phyloP scores from a whole-genome alignment of 2,797 vertebrate genomes.

The Pelodytes ibericus region DNA sequence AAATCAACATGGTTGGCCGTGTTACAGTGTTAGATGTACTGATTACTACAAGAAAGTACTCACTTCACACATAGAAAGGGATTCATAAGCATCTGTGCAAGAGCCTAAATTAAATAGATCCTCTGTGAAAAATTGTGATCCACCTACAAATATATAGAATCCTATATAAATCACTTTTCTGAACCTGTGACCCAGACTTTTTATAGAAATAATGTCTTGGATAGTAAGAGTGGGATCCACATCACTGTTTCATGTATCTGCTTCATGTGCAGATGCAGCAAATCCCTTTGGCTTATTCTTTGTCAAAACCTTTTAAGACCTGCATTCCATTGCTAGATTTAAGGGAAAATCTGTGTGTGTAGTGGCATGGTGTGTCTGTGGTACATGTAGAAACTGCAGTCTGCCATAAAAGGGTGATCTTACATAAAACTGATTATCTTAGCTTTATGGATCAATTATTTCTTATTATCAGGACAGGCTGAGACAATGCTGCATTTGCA shows the following conservation, averaged over 20 bases:
- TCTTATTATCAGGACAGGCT: slow-evolving; percentile 13
- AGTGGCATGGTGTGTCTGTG: neutral
- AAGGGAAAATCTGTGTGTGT: slow-evolving; percentile 60
- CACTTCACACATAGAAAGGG: neutral
- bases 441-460: neutral
- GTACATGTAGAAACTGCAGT: neutral
- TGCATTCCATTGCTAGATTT: slow-evolving; percentile 65
- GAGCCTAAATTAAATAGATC: neutral
- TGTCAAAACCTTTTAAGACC: slow-evolving; percentile 69
- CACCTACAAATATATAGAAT: slow-evolving; percentile 6
- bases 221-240: neutral
- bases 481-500: neutral
- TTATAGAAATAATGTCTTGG: slow-evolving; percentile 10
- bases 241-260: neutral
- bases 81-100: neutral
- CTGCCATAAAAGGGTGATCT: neutral
- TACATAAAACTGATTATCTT: neutral
- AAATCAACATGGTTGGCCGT: too few relatives aligned
- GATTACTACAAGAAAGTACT: too few relatives aligned
- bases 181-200: slow-evolving; percentile 11
- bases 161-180: slow-evolving; percentile 26
- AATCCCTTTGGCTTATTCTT: slow-evolving; percentile 70
- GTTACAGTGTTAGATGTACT: too few relatives aligned
- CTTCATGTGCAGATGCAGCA: slow-evolving; percentile 65
- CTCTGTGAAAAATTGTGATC: neutral